Percentiles rank a stretch among this genome's conserved stretches.
Conservation (phyloP, 2,113 vertebrate genomes). For the Xerus inauris region DNA sequence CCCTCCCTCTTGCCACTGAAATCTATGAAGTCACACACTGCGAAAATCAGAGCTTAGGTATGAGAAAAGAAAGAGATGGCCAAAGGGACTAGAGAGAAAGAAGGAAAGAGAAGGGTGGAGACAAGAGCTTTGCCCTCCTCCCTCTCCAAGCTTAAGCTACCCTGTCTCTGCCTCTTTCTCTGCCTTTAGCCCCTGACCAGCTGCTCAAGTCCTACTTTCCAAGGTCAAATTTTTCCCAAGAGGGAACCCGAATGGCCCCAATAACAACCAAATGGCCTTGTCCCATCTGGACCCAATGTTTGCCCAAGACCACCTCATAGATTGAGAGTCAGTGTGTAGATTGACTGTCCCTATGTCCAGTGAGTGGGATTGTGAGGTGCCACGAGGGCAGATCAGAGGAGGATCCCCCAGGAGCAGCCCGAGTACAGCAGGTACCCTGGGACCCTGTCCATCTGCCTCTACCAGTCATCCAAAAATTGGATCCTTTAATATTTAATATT, state of each 20-base stretch:
- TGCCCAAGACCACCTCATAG: neutral
- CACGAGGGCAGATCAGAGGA: neutral
- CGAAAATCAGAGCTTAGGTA: neutral
- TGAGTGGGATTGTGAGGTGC: neutral
- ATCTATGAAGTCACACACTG: neutral
- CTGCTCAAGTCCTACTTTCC: neutral
- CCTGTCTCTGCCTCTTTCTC: neutral
- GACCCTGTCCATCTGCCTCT: neutral
- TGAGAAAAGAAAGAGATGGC: neutral
- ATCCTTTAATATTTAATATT: slow-evolving; percentile 51
- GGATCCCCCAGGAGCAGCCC: neutral
- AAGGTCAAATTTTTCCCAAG: neutral
- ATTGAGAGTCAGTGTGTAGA: neutral
- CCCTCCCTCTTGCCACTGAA: neutral
- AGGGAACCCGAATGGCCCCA: neutral
- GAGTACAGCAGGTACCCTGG: neutral
- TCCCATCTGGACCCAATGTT: neutral
- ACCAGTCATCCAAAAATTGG: neutral
- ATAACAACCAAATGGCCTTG: neutral
- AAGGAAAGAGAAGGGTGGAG: neutral
- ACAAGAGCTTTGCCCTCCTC: neutral
- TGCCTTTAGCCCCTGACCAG: neutral
- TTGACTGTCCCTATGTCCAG: neutral
- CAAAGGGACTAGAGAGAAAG: neutral
- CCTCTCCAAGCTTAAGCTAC: neutral